Percentiles rank a stretch among this genome's conserved stretches.
Conservation (phyloP, 2,888 invertebrate genomes). For the Epinotia ramella region DNA sequence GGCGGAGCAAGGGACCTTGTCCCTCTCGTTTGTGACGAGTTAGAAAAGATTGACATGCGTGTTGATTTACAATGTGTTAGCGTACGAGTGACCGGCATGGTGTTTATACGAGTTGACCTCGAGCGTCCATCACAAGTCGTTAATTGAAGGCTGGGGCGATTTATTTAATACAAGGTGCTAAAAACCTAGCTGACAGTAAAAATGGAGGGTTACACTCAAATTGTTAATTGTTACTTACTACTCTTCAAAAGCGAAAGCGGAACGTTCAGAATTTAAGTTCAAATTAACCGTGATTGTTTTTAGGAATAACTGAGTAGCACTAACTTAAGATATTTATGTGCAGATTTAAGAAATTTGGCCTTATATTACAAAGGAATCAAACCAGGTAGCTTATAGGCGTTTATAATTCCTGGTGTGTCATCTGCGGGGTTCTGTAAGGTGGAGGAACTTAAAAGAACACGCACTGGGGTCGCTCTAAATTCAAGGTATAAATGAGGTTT, state of each 20-base stretch:
- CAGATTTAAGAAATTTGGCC: no score
- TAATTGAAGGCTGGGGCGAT: slow-evolving; percentile 30
- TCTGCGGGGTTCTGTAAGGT: no score
- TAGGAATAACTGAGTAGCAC: no score
- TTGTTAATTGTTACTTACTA: neutral
- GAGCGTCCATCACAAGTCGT: slow-evolving; percentile 29
- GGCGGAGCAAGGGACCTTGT: neutral
- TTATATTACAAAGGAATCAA: neutral
- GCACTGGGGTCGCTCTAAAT: no score
- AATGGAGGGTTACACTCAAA: neutral
- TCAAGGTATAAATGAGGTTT: no score
- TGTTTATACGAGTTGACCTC: slow-evolving; percentile 33
- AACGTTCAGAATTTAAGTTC: no score
- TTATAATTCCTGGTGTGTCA: no score
- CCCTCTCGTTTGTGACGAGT: neutral
- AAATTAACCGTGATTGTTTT: no score
- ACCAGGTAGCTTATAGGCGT: no score
- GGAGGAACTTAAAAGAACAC: no score
- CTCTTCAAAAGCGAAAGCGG: neutral
- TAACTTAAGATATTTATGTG: no score
- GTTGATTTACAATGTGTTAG: slow-evolving; percentile 9
- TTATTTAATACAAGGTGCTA: slow-evolving; percentile 7
- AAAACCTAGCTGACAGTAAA: neutral
- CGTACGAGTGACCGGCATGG: slow-evolving; percentile 1
- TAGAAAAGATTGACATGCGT: slow-evolving; percentile 7